Evolutionary conservation across 2,797 vertebrate genomes (phyloP).

Genomic region (Gastrophryne carolinensis): DNA sequence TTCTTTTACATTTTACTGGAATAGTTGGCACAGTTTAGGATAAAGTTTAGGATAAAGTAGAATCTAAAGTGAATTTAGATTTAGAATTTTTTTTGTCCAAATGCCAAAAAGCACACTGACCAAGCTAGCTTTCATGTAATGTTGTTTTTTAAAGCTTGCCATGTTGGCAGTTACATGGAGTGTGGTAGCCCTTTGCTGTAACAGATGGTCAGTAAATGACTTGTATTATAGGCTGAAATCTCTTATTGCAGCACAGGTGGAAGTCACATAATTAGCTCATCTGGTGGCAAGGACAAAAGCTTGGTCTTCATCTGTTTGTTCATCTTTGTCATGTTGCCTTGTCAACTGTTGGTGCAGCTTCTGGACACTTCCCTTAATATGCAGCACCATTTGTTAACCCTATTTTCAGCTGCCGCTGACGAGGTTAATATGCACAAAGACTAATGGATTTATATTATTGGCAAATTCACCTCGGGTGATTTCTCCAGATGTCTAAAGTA

Average conservation of each 20-base stretch:
- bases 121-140: too few species aligned
- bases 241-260: constrained; percentile 31
- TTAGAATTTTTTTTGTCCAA: too few species aligned
- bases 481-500: constrained; percentile 35
- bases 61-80: too few species aligned
- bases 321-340: constrained; percentile 25
- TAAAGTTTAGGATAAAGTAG: too few species aligned
- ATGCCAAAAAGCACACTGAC: too few species aligned
- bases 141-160: too few species aligned
- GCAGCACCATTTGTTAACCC: constrained; percentile 29
- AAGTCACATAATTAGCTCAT: constrained; percentile 35
- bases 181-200: constrained; percentile 8
- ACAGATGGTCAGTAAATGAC: constrained; percentile 40
- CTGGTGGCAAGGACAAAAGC: constrained; percentile 27
- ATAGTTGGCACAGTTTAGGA: too few species aligned
- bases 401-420: constrained; percentile 20
- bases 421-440: constrained; percentile 41
- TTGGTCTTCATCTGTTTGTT: constrained; percentile 25
- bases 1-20: too few species aligned
- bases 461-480: constrained; percentile 16
- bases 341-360: background rate
- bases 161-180: background rate
- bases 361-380: constrained; percentile 3
- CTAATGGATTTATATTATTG: constrained; percentile 32
- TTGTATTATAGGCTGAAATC: constrained; percentile 29